Base-by-base conservation (phyloP, 2,888 invertebrate genomes). In the Busseola fusca region DNA sequence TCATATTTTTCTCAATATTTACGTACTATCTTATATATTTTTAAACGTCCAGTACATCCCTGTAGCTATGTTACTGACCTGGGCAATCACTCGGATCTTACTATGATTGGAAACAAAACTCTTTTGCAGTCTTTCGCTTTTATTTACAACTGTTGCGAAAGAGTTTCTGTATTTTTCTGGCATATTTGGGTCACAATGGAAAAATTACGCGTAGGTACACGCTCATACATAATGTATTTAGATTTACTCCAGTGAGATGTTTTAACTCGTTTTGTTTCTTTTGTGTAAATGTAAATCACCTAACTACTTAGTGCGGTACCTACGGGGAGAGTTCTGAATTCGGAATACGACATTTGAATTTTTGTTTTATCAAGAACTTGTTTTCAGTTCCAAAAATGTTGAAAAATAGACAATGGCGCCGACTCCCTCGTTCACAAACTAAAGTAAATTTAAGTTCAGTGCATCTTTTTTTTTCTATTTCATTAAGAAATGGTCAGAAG, bases 141-240 rank as follows among this genome's bases (percentile, higher is more conserved):
- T 72, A 57, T 50, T 42, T 42, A 56, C 30, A 40, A 58, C 25
- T 58, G 18, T 65, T 59, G 56, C 27, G 64, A 59, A 27, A 57
- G 40, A 18, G 18, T 57, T 58, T 58, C 37, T 25, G 34, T 63
- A 30, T 52, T 65, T 67, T 66, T 59, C 56, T 63, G 63, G 14
- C 34, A 57, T 48, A 79, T 74, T 79, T 66, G 57, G 79, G 74
- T 82, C 74, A 69, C 59, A 27, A 56, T 56, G 57, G 74, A 82
- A 66, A 79, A 79, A 79, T 74, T 82, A 82, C 80, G 37, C n/a
- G 52, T 50, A n/a, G n/a, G n/a, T n/a, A 59, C 69, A 79, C 30
- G 56, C 57, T 82, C 80, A 82, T 79, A 66, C 65, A 79, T 79
- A 64, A 82, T 79, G 64, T 48, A 79, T 78, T 57, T 59, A 18